phyloP scores from a whole-genome alignment of 2,113 vertebrate species.

The Pleuronectes platessa region DNA sequence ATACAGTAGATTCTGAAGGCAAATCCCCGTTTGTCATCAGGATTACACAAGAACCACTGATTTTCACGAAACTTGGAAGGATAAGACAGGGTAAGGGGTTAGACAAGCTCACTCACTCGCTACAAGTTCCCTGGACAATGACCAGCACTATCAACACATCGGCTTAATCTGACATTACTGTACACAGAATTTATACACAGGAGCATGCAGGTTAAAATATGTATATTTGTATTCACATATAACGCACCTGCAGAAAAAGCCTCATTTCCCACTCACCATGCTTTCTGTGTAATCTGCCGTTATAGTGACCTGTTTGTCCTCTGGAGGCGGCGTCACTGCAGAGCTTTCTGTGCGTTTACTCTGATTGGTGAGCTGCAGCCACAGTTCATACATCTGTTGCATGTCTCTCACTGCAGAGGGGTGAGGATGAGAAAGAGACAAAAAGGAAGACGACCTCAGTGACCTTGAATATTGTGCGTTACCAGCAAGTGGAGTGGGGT shows the following conservation, averaged over 20 bases:
- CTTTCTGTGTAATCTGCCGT: slow-evolving; percentile 94
- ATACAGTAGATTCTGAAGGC: too few relatives aligned
- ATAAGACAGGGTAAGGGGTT: too few relatives aligned
- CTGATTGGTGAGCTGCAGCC: slow-evolving; percentile 95
- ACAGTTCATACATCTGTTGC: slow-evolving; percentile 98
- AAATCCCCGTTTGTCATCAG: too few relatives aligned
- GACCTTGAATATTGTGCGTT: not conserved
- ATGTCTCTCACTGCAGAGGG: slow-evolving; percentile 91
- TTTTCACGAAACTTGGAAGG: too few relatives aligned
- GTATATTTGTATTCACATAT: not conserved
- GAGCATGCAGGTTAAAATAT: not conserved
- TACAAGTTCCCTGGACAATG: too few relatives aligned
- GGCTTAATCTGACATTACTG: not conserved
- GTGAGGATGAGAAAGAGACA: not conserved
- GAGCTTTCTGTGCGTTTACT: slow-evolving; percentile 89
- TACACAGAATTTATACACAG: not conserved
- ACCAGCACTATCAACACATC: not conserved
- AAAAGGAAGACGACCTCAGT: not conserved
- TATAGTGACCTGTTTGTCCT: slow-evolving; percentile 97
- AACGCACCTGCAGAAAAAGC: not conserved
- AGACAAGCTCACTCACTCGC: too few relatives aligned
- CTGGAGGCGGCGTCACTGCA: slow-evolving; percentile 86
- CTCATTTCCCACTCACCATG: slow-evolving; percentile 85
- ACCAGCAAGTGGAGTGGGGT: not conserved
- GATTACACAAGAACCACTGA: too few relatives aligned